phyloP scores from a whole-genome alignment of 2,888 invertebrate species.

The Liodrosophila aerea region DNA sequence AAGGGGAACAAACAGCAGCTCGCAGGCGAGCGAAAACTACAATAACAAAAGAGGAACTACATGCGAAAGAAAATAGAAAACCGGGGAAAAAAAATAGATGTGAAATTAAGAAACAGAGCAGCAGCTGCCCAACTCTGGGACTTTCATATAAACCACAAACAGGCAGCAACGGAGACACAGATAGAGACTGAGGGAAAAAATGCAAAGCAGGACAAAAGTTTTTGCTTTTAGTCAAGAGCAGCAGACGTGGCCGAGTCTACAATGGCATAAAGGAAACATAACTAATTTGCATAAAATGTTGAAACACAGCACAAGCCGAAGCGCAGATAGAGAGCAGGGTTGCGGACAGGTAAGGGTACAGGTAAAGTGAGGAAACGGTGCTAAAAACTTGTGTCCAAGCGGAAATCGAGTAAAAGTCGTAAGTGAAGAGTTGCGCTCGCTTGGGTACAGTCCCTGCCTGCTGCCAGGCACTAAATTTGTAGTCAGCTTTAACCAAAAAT shows the following conservation, averaged over 20 bases:
- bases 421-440: slow-evolving; percentile 52
- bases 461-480: slow-evolving; percentile 47
- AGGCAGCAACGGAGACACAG: not conserved
- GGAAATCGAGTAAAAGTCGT: slow-evolving; percentile 61
- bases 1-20: slow-evolving; percentile 15
- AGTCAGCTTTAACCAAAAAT: slow-evolving; percentile 58
- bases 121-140: slow-evolving; percentile 25
- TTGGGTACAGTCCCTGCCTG: slow-evolving; percentile 1
- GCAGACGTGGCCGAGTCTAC: slow-evolving; percentile 47
- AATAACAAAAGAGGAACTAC: slow-evolving; percentile 3
- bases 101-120: slow-evolving; percentile 49
- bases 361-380: slow-evolving; percentile 13
- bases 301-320: slow-evolving; percentile 34
- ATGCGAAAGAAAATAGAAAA: slow-evolving; percentile 11
- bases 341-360: not conserved
- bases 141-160: slow-evolving; percentile 30
- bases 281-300: slow-evolving; percentile 76
- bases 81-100: slow-evolving; percentile 27
- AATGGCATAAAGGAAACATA: slow-evolving; percentile 74
- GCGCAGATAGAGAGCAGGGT: not conserved
- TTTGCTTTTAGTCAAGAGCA: slow-evolving; percentile 50
- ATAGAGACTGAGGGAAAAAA: not conserved
- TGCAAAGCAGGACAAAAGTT: slow-evolving; percentile 24
- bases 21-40: not conserved
- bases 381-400: slow-evolving; percentile 47